These are phyloP conservation scores for Actinostola sp. DNA, from an alignment of 92 coral and sea anemone species.

Conservation along the genomic window DNA sequence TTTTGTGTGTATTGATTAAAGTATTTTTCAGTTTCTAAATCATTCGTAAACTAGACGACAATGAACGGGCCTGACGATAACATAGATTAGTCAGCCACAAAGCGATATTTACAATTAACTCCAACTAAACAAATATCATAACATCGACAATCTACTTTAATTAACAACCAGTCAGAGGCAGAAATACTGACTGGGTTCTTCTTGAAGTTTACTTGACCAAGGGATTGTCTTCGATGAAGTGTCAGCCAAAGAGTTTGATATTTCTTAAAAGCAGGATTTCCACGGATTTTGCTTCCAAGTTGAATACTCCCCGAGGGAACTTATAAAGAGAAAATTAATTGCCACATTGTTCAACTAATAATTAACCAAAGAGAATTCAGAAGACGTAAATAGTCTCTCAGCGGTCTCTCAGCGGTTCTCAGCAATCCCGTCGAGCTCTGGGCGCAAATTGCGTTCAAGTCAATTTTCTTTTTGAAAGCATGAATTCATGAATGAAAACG, in stretches of 20 bases:
- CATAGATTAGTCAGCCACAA: slow-evolving; percentile 1
- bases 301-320: not conserved
- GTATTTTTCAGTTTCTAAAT: not conserved
- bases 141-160: not conserved
- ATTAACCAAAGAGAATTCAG: slow-evolving; percentile 3
- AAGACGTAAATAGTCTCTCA: not conserved
- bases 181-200: not conserved
- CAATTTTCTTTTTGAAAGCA: no score
- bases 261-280: no score
- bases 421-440: not conserved
- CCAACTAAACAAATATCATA: not conserved
- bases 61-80: not conserved
- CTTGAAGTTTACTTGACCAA: no score
- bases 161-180: not conserved
- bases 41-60: not conserved
- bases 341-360: not conserved
- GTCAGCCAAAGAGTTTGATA: no score
- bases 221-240: no score
- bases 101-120: not conserved
- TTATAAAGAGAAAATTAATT: not conserved
- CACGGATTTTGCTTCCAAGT: no score
- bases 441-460: no score
- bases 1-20: no score
- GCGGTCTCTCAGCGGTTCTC: not conserved
- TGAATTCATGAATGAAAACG: no score